These are phyloP conservation scores for Melanostoma mellinum DNA, from an alignment of 2,888 invertebrate species.

Conservation along the genomic window DNA sequence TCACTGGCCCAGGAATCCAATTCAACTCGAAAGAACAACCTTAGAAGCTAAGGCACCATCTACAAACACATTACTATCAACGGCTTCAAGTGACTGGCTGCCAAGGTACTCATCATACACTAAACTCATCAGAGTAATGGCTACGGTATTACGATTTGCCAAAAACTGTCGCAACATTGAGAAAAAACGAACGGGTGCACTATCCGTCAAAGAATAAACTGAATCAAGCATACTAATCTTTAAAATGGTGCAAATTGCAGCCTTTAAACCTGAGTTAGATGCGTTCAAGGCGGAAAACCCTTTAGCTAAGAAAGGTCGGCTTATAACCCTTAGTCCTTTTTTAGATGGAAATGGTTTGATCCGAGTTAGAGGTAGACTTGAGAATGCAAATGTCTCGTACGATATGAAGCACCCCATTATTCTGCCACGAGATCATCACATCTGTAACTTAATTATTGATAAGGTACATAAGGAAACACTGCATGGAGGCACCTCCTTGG, in stretches of 20 bases:
- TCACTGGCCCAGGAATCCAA: not conserved
- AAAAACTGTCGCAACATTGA: not conserved
- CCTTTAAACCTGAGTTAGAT: not conserved
- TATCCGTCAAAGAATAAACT: not conserved
- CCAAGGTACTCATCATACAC: conserved; percentile 1
- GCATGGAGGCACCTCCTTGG: conserved; percentile 4
- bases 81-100: too few species aligned
- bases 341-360: not conserved
- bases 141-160: not conserved
- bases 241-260: conserved; percentile 1
- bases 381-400: not conserved
- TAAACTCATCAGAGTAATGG: conserved; percentile 2
- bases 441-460: not conserved
- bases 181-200: not conserved
- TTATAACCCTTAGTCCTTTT: not conserved
- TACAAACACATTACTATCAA: not conserved
- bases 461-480: not conserved
- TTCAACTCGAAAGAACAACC: not conserved
- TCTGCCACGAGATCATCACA: not conserved
- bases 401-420: not conserved
- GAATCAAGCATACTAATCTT: not conserved
- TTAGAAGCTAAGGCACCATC: conserved; percentile 5
- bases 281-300: not conserved
- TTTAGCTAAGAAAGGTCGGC: conserved; percentile 5
- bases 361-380: not conserved